Evolutionary conservation across 2,888 invertebrate genomes (phyloP).

Genomic region (Digitonthophagus gazella): DNA sequence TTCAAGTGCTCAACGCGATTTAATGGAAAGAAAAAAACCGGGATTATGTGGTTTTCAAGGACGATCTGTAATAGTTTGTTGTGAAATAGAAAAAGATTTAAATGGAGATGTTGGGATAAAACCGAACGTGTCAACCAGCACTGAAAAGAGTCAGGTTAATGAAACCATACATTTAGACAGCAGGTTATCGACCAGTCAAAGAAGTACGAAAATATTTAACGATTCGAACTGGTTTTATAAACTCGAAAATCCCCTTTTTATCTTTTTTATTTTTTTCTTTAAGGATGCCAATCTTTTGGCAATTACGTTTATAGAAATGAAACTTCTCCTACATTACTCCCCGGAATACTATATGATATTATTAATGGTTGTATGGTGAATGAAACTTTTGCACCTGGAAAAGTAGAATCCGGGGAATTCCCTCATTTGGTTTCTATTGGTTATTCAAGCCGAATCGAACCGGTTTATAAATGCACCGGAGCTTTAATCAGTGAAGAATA

Average conservation of each 20-base stretch:
- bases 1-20: slow-evolving; percentile 1
- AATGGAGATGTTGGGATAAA: slow-evolving; percentile 28
- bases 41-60: slow-evolving; percentile 21
- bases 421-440: slow-evolving; percentile 20
- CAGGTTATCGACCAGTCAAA: not conserved
- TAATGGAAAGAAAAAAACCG: no score
- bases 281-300: not conserved
- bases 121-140: slow-evolving; percentile 30
- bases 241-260: no score
- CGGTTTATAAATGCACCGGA: slow-evolving; percentile 60
- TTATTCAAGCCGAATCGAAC: slow-evolving; percentile 32
- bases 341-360: not conserved
- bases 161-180: slow-evolving; percentile 62
- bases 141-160: slow-evolving; percentile 35
- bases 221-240: no score
- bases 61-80: slow-evolving; percentile 23
- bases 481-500: slow-evolving; percentile 59
- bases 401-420: not conserved
- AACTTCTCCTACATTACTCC: not conserved
- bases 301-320: not conserved
- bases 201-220: no score
- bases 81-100: slow-evolving; percentile 24
- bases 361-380: not conserved
- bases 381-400: not conserved
- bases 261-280: no score